Percentiles rank a stretch among this genome's conserved stretches.
Conservation (phyloP, 2,113 vertebrate species). For the Melanocharis versteri region DNA sequence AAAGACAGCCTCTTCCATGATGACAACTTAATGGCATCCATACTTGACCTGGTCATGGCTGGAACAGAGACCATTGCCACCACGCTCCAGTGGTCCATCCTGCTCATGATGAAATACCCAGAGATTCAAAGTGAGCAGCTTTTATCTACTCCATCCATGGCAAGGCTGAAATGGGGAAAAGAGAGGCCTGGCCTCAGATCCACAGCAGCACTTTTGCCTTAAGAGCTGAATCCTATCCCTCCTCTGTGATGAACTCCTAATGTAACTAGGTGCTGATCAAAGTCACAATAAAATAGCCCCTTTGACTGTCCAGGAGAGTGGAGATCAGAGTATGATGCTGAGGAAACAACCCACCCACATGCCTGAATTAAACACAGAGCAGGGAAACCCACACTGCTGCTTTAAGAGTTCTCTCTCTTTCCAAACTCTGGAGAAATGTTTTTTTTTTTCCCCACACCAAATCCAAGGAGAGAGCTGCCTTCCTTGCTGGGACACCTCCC, state of each 20-base stretch:
- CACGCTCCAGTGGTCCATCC: slow-evolving; percentile 86
- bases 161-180: neutral
- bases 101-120: slow-evolving; percentile 84
- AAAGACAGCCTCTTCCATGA: slow-evolving; percentile 72
- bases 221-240: neutral
- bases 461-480: neutral
- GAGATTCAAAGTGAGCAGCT: slow-evolving; percentile 80
- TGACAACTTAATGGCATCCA: slow-evolving; percentile 79
- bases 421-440: neutral
- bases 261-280: neutral
- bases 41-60: slow-evolving; percentile 87
- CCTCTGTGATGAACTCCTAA: neutral
- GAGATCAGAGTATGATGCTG: neutral
- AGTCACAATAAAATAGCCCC: neutral
- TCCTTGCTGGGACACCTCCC: neutral
- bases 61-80: slow-evolving; percentile 89
- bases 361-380: neutral
- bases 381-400: neutral
- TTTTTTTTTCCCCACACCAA: neutral
- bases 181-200: neutral
- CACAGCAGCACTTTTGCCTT: neutral
- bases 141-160: neutral
- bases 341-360: neutral
- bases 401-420: neutral
- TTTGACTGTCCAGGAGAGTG: neutral